Conservation (phyloP, 2,797 vertebrate genomes). For the Propithecus perrieri region DNA sequence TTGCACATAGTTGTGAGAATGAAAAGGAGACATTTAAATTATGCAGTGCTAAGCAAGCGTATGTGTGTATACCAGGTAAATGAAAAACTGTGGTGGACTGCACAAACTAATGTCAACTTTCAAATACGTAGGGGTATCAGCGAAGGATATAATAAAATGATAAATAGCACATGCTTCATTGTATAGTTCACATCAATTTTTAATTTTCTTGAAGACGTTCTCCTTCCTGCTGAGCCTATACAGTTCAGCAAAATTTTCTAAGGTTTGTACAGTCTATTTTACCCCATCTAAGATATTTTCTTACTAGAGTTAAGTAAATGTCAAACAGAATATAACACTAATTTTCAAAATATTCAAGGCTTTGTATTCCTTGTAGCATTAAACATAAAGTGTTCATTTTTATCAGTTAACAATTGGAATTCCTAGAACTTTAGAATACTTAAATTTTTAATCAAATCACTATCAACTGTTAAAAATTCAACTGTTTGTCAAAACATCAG, state of each 20-base stretch:
- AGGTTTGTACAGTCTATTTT: neutral
- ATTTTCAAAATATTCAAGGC: neutral
- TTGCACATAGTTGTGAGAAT: neutral
- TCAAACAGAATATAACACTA: neutral
- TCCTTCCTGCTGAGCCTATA: neutral
- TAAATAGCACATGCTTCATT: neutral
- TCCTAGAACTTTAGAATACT: conserved; percentile 5
- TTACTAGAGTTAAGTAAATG: neutral
- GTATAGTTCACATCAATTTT: neutral
- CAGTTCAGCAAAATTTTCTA: neutral
- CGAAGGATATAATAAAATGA: neutral
- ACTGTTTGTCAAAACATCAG: conserved; percentile 4
- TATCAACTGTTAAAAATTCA: neutral
- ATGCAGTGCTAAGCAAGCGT: neutral
- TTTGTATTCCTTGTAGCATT: neutral
- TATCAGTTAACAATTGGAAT: neutral
- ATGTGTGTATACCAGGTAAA: neutral
- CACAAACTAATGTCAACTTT: neutral
- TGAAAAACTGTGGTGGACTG: neutral
- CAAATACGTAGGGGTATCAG: neutral
- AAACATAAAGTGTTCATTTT: neutral
- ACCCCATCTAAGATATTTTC: neutral
- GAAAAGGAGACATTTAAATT: neutral
- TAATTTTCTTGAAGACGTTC: neutral
- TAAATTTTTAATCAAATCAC: conserved; percentile 11